phyloP scores from a whole-genome alignment of 2,888 invertebrate genomes.

The Spatulosminthurus flaviceps region DNA sequence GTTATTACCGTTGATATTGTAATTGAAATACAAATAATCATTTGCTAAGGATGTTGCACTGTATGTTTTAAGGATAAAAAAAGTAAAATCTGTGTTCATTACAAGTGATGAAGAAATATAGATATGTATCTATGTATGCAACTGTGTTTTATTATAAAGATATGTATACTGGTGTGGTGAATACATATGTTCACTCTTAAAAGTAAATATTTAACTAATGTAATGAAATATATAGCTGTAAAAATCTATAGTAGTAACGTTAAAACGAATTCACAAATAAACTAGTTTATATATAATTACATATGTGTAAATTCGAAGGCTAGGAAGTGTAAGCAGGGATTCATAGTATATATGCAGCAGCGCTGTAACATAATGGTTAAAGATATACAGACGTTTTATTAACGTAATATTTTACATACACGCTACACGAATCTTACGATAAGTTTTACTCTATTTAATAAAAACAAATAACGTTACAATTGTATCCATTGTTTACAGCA shows the following conservation, averaged over 20 bases:
- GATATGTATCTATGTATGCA: no score
- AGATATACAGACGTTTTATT: neutral
- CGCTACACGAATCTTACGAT: no score
- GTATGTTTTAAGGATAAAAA: neutral
- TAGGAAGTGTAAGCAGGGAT: neutral
- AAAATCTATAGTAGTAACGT: no score
- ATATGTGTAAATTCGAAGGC: neutral
- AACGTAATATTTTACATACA: neutral
- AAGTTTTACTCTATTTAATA: no score
- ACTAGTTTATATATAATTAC: neutral
- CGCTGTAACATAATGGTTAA: neutral
- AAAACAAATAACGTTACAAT: neutral
- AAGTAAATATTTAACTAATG: no score
- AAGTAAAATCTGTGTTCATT: slow-evolving; percentile 33
- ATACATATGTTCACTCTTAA: no score
- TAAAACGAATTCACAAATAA: no score
- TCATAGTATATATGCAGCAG: no score
- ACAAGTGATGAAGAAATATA: slow-evolving; percentile 41
- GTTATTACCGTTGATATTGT: neutral
- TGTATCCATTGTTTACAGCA: slow-evolving; percentile 1
- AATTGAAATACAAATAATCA: slow-evolving; percentile 1
- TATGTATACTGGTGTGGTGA: no score
- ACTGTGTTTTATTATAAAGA: no score
- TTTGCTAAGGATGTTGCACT: neutral
- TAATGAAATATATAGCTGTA: no score